Percentiles rank a stretch among this genome's conserved stretches.
phyloP scores from a whole-genome alignment of 2,888 invertebrate species.

The Drosophila tanythrix region DNA sequence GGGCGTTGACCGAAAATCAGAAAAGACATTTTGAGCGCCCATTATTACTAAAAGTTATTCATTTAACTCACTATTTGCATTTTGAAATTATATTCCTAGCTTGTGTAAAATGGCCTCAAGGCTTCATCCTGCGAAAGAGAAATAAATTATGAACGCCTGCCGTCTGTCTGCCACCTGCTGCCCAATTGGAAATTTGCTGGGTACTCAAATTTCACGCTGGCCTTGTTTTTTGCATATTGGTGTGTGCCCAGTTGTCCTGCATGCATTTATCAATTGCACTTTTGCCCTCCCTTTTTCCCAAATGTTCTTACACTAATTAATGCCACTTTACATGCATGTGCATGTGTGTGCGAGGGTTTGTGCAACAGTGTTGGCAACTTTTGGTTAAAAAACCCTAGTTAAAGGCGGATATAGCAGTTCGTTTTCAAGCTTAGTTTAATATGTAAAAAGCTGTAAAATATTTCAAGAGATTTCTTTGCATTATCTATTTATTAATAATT shows the following conservation, averaged over 20 bases:
- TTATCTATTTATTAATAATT: not conserved
- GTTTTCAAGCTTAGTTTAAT: not conserved
- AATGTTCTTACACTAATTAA: slow-evolving; percentile 67
- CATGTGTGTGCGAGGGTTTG: slow-evolving; percentile 1
- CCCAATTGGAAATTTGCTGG: slow-evolving; percentile 57
- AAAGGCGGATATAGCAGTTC: not conserved
- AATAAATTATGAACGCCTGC: slow-evolving; percentile 6
- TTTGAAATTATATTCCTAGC: not conserved
- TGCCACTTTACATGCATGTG: slow-evolving; percentile 53
- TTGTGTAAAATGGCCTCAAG: slow-evolving; percentile 15
- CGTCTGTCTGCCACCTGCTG: slow-evolving; percentile 67
- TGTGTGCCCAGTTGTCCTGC: slow-evolving; percentile 34
- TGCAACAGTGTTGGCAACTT: slow-evolving; percentile 10
- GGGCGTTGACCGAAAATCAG: slow-evolving; percentile 81
- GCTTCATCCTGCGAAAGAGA: slow-evolving; percentile 26
- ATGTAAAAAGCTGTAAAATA: not conserved
- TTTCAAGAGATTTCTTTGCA: not conserved
- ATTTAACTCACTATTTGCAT: not conserved
- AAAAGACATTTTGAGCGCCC: slow-evolving; percentile 13
- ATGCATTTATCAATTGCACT: slow-evolving; percentile 65
- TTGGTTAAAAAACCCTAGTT: not conserved
- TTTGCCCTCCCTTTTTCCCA: slow-evolving; percentile 54
- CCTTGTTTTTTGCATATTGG: slow-evolving; percentile 35
- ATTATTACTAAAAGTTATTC: not conserved
- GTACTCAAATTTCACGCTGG: slow-evolving; percentile 61